Conservation (phyloP, 1,140 invertebrate species). For the Scaptomyza pallida region DNA sequence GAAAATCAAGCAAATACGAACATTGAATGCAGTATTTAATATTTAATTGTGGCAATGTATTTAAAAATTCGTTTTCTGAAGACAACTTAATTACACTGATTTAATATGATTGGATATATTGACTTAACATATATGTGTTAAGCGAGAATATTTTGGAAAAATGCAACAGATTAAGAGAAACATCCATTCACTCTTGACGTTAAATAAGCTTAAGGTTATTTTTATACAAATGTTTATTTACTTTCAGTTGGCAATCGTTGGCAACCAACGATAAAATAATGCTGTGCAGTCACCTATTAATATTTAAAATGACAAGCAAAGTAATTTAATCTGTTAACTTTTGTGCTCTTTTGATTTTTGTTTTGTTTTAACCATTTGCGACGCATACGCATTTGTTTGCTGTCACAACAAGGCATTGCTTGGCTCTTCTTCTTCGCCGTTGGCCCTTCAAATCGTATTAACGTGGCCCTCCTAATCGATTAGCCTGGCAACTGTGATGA, state of each 20-base stretch:
- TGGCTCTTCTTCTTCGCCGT: not conserved
- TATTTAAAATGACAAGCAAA: not conserved
- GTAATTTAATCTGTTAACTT: not conserved
- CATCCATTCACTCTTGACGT: not conserved
- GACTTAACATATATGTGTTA: too few relatives aligned
- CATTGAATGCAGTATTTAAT: not conserved
- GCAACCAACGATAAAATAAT: not conserved
- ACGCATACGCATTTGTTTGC: not conserved
- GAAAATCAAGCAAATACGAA: too few relatives aligned
- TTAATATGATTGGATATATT: too few relatives aligned
- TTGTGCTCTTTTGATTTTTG: not conserved
- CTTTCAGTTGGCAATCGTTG: not conserved
- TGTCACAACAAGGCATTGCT: not conserved
- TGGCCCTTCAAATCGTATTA: not conserved
- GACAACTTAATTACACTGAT: too few relatives aligned
- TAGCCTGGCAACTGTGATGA: not conserved
- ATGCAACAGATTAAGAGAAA: not conserved
- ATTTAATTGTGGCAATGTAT: too few relatives aligned
- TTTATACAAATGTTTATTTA: not conserved
- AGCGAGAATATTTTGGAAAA: too few relatives aligned
- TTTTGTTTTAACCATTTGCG: too few relatives aligned
- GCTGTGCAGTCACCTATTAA: not conserved
- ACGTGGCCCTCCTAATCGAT: slow-evolving; percentile 1
- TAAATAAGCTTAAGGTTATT: not conserved
- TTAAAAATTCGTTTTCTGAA: too few relatives aligned